Evolutionary conservation across 2,797 vertebrate genomes (phyloP).

Genomic region (Trematomus bernacchii): DNA sequence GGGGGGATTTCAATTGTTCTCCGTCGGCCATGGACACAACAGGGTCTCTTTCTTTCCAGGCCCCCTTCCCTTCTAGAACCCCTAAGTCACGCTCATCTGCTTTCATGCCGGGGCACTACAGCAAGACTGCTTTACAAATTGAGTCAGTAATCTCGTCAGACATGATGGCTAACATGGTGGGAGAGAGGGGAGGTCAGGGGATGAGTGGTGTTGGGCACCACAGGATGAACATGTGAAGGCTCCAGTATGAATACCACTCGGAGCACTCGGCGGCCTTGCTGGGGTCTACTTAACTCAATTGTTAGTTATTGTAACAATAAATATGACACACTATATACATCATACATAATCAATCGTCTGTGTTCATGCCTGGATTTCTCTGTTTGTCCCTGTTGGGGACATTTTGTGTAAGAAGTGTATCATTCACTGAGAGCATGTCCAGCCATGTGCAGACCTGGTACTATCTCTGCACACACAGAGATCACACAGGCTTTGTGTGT

Average conservation of each 20-base stretch:
- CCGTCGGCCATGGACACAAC: constrained; percentile 77
- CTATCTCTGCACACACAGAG: background rate
- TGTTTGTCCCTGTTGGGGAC: background rate
- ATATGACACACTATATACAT: background rate
- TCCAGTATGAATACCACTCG: constrained; percentile 29
- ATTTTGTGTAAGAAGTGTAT: background rate
- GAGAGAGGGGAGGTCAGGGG: constrained; percentile 56
- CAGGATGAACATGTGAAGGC: constrained; percentile 36
- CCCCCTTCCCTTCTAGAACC: constrained; percentile 42
- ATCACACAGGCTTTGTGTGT: background rate
- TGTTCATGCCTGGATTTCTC: background rate
- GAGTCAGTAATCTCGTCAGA: constrained; percentile 85
- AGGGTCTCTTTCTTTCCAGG: constrained; percentile 68
- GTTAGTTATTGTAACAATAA: constrained; percentile 9
- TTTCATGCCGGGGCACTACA: constrained; percentile 58
- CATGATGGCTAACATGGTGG: constrained; percentile 76
- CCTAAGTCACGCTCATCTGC: constrained; percentile 70
- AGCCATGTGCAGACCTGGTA: background rate
- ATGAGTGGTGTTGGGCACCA: constrained; percentile 31
- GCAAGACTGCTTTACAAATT: constrained; percentile 77
- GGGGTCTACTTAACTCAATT: constrained; percentile 1
- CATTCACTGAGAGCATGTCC: background rate
- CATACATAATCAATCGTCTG: background rate
- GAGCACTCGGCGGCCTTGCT: constrained; percentile 36
- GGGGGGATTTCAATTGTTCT: constrained; percentile 69